Base-by-base conservation (phyloP, 2,888 invertebrate species). In the Cantharis lateralis region DNA sequence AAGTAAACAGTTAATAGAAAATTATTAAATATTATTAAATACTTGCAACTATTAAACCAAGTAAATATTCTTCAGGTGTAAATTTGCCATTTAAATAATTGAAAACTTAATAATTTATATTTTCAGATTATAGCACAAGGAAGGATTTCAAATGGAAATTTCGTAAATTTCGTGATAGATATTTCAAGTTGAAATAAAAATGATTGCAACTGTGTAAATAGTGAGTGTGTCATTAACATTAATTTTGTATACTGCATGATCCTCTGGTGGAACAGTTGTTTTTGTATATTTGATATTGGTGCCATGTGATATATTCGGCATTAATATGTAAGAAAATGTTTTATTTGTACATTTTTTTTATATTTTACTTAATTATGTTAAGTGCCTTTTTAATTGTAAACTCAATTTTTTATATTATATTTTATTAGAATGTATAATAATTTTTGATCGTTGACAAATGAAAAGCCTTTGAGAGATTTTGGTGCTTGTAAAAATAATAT, bases 291-390 rank as follows among this genome's bases (percentile, higher is more conserved):
- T 78, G 81, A 81, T 81, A 82, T 83, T 84, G 83, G 85, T 85
- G 85, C 85, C 85, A 86, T 86, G 84, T 84, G 85, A 84, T 85
- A 82, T 84, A 82, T 82, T 82, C 84, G 84, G 84, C 84, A 85
- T 84, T 84, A 84, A 84, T 82, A 81, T 82, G 79, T 80, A 81
- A 82, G 74, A 80, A 82, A 82, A 82, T 48, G 24, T 66, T 83
- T 81, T 78, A 75, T 74, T 76, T 83, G 83, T 84, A 84, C 81
- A 83, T 84, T 84, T 84, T 82, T 83, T 83, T 80, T 78, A 76
- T 48, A 48, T 48, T 48, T 78, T 74, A 68, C 68, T 71, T 76
- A 78, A 73, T 48, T 78, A 63, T 71, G 68, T 75, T 84, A 86
- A 86, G 85, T 85, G 85, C 85, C 86, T 85, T 86, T 32, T 83